Evolutionary conservation across 35 echinoderm and acorn worm species (phyloP).

Genomic region (Hemicentrotus pulcherrimus): DNA sequence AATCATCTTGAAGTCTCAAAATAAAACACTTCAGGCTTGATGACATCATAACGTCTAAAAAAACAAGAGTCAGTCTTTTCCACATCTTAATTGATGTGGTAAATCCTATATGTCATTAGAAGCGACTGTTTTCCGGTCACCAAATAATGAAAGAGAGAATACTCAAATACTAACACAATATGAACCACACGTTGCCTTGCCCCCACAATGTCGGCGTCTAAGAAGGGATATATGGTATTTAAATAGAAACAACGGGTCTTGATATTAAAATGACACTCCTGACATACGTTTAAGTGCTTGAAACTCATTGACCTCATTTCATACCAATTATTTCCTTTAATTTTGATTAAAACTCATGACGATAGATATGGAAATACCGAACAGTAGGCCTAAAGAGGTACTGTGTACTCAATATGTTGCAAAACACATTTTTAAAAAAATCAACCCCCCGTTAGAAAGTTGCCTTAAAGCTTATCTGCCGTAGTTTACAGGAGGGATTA

Average conservation of each 20-base stretch:
- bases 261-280: background rate
- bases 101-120: slow-evolving; percentile 1
- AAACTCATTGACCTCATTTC: background rate
- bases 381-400: too few relatives aligned
- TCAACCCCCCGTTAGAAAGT: too few relatives aligned
- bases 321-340: background rate
- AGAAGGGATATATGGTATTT: background rate
- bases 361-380: too few relatives aligned
- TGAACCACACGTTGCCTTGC: background rate
- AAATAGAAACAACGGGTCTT: background rate
- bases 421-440: too few relatives aligned
- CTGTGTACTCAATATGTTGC: too few relatives aligned
- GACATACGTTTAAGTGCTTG: background rate
- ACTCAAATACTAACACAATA: background rate
- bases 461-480: too few relatives aligned
- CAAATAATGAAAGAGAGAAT: background rate
- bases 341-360: too few relatives aligned
- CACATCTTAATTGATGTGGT: background rate
- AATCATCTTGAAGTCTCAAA: background rate
- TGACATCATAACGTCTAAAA: background rate
- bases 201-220: background rate
- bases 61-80: background rate
- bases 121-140: background rate
- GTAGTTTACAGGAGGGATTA: too few relatives aligned
- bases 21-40: background rate